Conservation (phyloP, 1,140 invertebrate genomes). For the Drosophila subobscura region DNA sequence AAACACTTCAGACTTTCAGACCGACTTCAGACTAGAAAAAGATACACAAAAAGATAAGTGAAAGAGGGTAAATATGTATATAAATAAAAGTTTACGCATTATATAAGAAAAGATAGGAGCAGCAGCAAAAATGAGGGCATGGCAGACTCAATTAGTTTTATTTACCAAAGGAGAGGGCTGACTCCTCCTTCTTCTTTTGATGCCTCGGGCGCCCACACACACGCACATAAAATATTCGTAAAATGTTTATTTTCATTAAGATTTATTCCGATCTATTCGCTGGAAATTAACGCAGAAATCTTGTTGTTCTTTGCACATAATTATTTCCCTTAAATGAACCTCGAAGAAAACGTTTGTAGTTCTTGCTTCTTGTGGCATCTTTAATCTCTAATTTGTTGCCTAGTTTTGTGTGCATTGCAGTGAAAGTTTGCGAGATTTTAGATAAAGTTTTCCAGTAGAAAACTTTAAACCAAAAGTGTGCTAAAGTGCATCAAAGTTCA, state of each 20-base stretch:
- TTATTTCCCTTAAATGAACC: background rate
- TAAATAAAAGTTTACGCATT: slow-evolving; percentile 38
- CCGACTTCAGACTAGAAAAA: slow-evolving; percentile 42
- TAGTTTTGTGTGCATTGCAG: slow-evolving; percentile 28
- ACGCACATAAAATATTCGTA: background rate
- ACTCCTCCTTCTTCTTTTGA: background rate
- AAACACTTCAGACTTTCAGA: slow-evolving; percentile 53
- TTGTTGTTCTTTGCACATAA: slow-evolving; percentile 58
- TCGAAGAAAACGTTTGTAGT: background rate
- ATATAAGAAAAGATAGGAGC: background rate
- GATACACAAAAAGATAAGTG: slow-evolving; percentile 27
- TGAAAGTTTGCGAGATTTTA: slow-evolving; percentile 24
- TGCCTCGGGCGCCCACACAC: background rate
- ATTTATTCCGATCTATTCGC: slow-evolving; percentile 37
- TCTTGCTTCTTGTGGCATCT: slow-evolving; percentile 1
- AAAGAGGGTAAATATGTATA: slow-evolving; percentile 26
- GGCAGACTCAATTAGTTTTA: slow-evolving; percentile 72
- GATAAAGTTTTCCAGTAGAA: background rate
- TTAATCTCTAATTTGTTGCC: slow-evolving; percentile 25
- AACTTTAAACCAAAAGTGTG: slow-evolving; percentile 25
- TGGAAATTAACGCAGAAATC: slow-evolving; percentile 59
- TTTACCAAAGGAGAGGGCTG: slow-evolving; percentile 33
- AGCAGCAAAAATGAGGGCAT: too few species aligned
- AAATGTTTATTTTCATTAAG: slow-evolving; percentile 54
- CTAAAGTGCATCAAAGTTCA: slow-evolving; percentile 23